Evolutionary conservation across 2,888 invertebrate species (phyloP).

Genomic region (Odontocolon sp.): DNA sequence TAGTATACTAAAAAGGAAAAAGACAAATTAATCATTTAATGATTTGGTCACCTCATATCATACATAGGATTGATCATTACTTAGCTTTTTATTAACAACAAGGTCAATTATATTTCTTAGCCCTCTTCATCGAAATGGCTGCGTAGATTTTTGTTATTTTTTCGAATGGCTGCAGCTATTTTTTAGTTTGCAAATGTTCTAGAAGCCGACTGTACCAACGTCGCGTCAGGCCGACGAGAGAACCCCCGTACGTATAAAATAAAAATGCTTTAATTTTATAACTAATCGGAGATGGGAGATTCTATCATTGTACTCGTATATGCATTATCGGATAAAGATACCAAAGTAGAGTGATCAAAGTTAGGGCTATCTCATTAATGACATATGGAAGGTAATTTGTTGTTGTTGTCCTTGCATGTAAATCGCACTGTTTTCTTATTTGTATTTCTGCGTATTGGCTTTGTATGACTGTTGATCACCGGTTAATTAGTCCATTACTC

Average conservation of each 20-base stretch:
- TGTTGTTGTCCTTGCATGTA: conserved; percentile 13
- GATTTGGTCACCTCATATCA: too few species aligned
- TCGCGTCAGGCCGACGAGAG: conserved; percentile 83
- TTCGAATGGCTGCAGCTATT: conserved; percentile 70
- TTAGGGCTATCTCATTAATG: conserved; percentile 44
- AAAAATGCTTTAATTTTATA: conserved; percentile 20
- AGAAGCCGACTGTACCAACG: conserved; percentile 72
- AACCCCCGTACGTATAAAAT: conserved; percentile 87
- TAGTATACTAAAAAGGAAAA: too few species aligned
- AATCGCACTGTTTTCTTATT: conserved; percentile 4
- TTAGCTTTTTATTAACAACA: too few species aligned
- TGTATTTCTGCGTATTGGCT: conserved; percentile 10
- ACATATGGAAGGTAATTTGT: conserved; percentile 64
- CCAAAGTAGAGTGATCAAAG: conserved; percentile 19
- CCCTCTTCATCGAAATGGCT: conserved; percentile 15
- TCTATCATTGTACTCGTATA: conserved; percentile 20
- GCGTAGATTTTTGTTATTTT: conserved; percentile 27
- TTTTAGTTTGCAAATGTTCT: conserved; percentile 78
- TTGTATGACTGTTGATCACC: conserved; percentile 1
- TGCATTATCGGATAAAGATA: conserved; percentile 8
- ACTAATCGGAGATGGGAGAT: conserved; percentile 14
- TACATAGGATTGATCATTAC: too few species aligned
- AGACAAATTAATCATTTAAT: too few species aligned
- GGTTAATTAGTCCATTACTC: too few species aligned
- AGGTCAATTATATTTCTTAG: conserved; percentile 12